These are phyloP conservation scores for Mallotus villosus DNA, from an alignment of 2,797 vertebrate species.

Conservation along the genomic window DNA sequence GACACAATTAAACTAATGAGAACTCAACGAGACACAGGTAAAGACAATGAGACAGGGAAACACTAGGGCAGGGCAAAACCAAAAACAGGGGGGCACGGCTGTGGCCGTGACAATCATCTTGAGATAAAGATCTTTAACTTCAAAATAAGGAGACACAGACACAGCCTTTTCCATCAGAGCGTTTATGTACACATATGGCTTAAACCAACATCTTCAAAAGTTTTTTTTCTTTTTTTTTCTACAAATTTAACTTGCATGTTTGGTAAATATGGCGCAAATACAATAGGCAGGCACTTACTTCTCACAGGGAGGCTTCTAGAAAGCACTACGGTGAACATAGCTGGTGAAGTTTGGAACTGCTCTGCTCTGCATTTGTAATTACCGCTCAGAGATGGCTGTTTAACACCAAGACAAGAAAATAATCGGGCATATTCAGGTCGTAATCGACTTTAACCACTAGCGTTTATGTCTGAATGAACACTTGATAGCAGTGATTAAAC, in stretches of 20 bases:
- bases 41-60: too few relatives aligned
- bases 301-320: constrained; percentile 23
- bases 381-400: neutral
- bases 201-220: constrained; percentile 42
- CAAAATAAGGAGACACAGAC: constrained; percentile 17
- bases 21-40: too few relatives aligned
- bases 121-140: neutral
- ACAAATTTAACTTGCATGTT: constrained; percentile 22
- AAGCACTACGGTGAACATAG: constrained; percentile 26
- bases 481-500: neutral
- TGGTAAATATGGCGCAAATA: constrained; percentile 20
- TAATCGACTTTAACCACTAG: neutral
- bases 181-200: constrained; percentile 56
- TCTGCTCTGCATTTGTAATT: neutral
- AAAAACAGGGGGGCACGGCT: too few relatives aligned
- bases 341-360: constrained; percentile 1
- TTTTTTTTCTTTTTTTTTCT: neutral
- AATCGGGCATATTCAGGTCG: constrained; percentile 11
- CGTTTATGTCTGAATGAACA: constrained; percentile 17
- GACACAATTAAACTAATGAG: too few relatives aligned
- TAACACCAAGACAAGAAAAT: constrained; percentile 11
- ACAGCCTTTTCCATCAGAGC: constrained; percentile 22
- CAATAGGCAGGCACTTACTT: constrained; percentile 47
- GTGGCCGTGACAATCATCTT: too few relatives aligned
- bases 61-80: too few relatives aligned